These are phyloP conservation scores for Brachionus plicatilis DNA, from an alignment of 1,140 invertebrate genomes.

Conservation along the genomic window DNA sequence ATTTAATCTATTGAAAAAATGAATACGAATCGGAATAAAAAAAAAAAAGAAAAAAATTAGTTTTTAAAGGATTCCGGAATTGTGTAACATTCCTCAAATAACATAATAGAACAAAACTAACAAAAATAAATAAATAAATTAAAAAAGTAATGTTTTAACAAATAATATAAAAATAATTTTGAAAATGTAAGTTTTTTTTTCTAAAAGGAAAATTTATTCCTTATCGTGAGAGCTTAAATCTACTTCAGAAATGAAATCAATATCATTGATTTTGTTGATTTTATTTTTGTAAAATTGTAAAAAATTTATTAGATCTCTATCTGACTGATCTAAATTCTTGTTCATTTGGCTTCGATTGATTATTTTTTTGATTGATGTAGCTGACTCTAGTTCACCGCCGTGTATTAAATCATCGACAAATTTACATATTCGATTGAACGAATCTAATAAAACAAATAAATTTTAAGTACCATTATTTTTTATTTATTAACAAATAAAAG, in stretches of 20 bases:
- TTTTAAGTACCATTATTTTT: background rate
- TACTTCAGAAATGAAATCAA: background rate
- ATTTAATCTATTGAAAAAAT: background rate
- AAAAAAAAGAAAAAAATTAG: background rate
- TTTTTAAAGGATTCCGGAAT: background rate
- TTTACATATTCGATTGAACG: background rate
- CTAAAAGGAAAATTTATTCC: background rate
- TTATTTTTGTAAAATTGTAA: background rate
- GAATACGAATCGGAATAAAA: background rate
- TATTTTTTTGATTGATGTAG: background rate
- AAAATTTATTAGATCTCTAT: slow-evolving; percentile 2
- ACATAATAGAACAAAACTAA: background rate
- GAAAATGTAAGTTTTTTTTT: background rate
- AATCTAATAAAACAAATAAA: background rate
- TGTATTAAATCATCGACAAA: slow-evolving; percentile 14
- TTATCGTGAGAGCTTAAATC: background rate
- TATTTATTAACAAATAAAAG: background rate
- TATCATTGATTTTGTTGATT: background rate
- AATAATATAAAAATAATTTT: background rate
- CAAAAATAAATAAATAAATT: background rate
- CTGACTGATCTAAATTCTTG: background rate
- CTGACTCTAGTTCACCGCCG: background rate
- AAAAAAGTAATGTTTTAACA: background rate
- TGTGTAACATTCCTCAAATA: background rate
- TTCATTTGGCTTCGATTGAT: background rate